A percentile compares a stretch with the other conserved stretches of the same genome.
These are phyloP conservation scores for Aurelia aurita complex sp. Pacific DNA, from an alignment of 30 jellyfish, hydroid and myxozoan species.

Conservation along the genomic window DNA sequence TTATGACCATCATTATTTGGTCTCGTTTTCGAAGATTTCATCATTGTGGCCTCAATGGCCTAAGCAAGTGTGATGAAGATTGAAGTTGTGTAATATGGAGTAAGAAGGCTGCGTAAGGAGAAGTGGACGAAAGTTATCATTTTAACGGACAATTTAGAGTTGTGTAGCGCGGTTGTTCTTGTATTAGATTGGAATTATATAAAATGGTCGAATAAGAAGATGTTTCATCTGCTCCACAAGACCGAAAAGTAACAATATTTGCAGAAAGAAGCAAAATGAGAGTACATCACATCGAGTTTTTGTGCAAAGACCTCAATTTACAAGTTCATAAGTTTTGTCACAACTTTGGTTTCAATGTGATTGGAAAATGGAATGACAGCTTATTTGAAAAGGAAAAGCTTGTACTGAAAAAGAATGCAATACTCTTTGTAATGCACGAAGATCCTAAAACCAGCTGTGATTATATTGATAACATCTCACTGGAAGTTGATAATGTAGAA, in stretches of 20 bases:
- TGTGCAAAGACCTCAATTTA: conserved; percentile 53
- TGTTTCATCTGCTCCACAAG: no score
- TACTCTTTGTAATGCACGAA: conserved; percentile 61
- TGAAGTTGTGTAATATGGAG: no score
- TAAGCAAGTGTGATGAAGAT: no score
- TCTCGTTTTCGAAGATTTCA: no score
- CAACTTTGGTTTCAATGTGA: conserved; percentile 39
- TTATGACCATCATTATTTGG: no score
- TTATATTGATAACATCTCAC: conserved; percentile 79
- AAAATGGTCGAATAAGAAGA: no score
- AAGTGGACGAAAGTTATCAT: no score
- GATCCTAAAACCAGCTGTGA: conserved; percentile 34
- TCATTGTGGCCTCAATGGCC: no score
- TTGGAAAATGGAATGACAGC: conserved; percentile 55
- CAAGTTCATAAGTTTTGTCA: conserved; percentile 48
- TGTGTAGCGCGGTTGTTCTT: no score
- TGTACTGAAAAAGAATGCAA: conserved; percentile 56
- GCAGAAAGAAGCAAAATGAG: conserved; percentile 35
- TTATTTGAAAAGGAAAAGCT: conserved; percentile 15
- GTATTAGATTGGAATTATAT: no score
- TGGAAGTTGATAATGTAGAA: conserved; percentile 46
- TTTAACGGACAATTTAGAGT: no score
- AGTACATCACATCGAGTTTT: conserved; percentile 80
- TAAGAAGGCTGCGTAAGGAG: no score
- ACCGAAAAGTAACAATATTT: background rate